Evolutionary conservation across 2,113 vertebrate genomes (phyloP).

Genomic region (Corythoichthys haematopterus): DNA sequence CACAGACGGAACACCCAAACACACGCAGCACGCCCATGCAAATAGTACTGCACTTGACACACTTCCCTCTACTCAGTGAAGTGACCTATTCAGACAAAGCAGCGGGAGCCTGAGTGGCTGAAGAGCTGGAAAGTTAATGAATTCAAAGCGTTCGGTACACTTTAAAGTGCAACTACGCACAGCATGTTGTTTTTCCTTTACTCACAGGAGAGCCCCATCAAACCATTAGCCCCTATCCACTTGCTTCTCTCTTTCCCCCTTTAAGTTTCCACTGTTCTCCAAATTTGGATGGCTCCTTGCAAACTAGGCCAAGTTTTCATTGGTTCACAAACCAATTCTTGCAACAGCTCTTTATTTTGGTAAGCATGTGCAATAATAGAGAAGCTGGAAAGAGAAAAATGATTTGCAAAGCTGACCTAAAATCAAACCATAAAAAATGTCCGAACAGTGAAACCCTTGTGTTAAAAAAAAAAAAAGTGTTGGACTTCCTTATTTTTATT

Average conservation of each 20-base stretch:
- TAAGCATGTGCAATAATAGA: background rate
- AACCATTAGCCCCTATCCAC: constrained; percentile 52
- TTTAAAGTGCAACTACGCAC: constrained; percentile 40
- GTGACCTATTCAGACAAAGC: constrained; percentile 60
- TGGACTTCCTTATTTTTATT: constrained; percentile 43
- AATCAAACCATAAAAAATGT: constrained; percentile 18
- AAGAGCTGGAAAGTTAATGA: constrained; percentile 45
- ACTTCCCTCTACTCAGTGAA: constrained; percentile 51
- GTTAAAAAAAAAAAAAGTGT: constrained; percentile 20
- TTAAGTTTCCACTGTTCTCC: constrained; percentile 20
- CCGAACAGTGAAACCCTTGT: constrained; percentile 34
- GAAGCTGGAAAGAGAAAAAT: constrained; percentile 10
- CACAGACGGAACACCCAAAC: constrained; percentile 54
- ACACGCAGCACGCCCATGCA: constrained; percentile 41
- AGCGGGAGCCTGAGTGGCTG: constrained; percentile 50
- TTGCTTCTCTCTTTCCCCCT: constrained; percentile 15
- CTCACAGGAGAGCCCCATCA: constrained; percentile 54
- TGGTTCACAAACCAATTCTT: constrained; percentile 49
- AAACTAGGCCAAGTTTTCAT: constrained; percentile 56
- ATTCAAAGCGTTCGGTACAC: constrained; percentile 48
- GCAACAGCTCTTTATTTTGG: constrained; percentile 3
- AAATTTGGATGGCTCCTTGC: constrained; percentile 35
- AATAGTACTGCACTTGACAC: constrained; percentile 59
- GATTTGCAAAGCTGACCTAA: constrained; percentile 35
- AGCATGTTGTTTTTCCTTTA: constrained; percentile 37